These are phyloP conservation scores for Hirudinaria manillensis DNA, from an alignment of 2,888 invertebrate genomes.

Conservation along the genomic window DNA sequence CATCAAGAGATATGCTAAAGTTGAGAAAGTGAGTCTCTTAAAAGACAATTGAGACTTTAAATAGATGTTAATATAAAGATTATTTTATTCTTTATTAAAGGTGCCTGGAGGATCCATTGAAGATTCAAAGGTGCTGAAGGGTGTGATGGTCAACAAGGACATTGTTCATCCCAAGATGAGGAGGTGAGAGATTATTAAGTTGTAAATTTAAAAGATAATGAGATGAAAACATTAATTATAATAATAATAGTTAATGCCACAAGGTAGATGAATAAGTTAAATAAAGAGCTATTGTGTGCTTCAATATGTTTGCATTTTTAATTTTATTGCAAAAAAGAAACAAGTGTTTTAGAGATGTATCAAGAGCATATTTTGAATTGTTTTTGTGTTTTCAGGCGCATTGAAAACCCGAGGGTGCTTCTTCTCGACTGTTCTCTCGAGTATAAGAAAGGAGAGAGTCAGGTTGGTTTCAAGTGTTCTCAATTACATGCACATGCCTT, in stretches of 20 bases:
- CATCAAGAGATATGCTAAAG: constrained; percentile 92
- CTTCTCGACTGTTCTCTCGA: constrained; percentile 91
- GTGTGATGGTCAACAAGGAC: constrained; percentile 97
- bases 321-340: no score
- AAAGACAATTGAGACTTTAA: neutral
- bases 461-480: constrained; percentile 45
- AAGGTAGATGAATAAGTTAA: no score
- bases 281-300: no score
- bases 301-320: no score
- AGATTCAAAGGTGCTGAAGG: constrained; percentile 82
- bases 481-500: neutral
- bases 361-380: no score
- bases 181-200: constrained; percentile 48
- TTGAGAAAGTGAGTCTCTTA: constrained; percentile 59
- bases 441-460: constrained; percentile 98
- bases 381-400: constrained; percentile 50
- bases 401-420: constrained; percentile 90
- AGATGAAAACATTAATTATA: no score
- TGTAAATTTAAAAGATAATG: neutral
- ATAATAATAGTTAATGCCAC: no score
- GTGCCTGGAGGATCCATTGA: constrained; percentile 93
- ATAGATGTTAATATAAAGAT: neutral
- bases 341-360: neutral
- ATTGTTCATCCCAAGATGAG: constrained; percentile 96
- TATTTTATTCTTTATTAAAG: constrained; percentile 45